Evolutionary conservation across 2,113 vertebrate genomes (phyloP), one percentile per base, ranked within the genome.

Genomic region (Psittacus erithacus): DNA sequence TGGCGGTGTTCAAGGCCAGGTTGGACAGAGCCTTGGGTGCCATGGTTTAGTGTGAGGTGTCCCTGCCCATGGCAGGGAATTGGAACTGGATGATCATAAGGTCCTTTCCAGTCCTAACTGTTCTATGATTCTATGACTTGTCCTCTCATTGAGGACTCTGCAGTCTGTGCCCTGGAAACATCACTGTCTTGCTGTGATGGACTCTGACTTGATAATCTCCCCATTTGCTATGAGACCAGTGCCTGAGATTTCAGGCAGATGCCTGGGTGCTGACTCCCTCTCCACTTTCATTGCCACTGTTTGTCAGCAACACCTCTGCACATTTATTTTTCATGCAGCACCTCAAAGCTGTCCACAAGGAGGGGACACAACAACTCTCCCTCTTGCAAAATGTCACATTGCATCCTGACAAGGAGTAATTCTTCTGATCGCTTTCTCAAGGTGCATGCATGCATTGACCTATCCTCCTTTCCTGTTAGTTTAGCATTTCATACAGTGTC

Each of bases 1-100:
- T 47, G 47, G 47, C 4, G 12, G 20, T 24, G 27, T 7, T 28
- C 74, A 44, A 15, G 13, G 11, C 13, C 44, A 7, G 33, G 31
- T 0, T 60, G 28, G 38, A 27, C 0, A 0, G 16, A 27, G 35
- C 6, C 43, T 71, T 49, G 43, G 50, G 5, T 7, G 33, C 0
- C 10, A 33, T 29, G 74, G 44, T 19, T 3, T 1, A 7, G 50
- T 13, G 60, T 17, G 10, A 67, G 4, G 7, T 67, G 28, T 52
- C 9, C 27, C 50, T 73, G 38, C 4, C 31, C 38, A 33, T 31
- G 60, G 67, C 28, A 68, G 28, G 19, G 10, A 9, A 4, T 18
- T 41, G 46, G 17, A 3, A 16, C 11, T 33, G 12, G 12, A 17
- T 75, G 46, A 7, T 3, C 5, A 55, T 27, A 33, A 69, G 29